Evolutionary conservation across 2,113 vertebrate genomes (phyloP), one percentile per base, ranked within the genome.

Genomic region (Phylloscopus whistleri): DNA sequence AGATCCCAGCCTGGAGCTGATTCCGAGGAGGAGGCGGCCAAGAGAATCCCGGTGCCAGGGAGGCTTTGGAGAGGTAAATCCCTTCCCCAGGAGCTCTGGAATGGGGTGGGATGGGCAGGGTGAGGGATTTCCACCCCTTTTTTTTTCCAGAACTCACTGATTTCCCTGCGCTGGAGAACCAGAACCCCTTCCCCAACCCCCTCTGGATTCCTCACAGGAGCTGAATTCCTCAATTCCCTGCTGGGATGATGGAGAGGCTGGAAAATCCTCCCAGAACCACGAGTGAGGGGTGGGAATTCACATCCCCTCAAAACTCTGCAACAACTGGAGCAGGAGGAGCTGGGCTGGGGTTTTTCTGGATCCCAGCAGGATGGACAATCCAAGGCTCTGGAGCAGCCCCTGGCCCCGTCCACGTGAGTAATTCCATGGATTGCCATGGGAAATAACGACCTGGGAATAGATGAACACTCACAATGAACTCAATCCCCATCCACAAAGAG

Each of bases 101-200:
- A 24, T 0, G 22, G 22, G n/a, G 10, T 19, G 63, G 51, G 49
- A 4, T 20, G 35, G 3, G 15, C 3, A 16, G 27, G 13, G 0
- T 10, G 46, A 53, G 46, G 46, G 39, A 28, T 60, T 68, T 7
- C 9, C 62, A 52, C 3, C 9, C 9, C 3, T 0, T 28, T 39
- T 60, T 37, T 52, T 46, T 10, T 1, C 33, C 24, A 21, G 20
- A 46, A n/a, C 10, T 48, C 39, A 5, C 30, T 13, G 28, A 20
- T 52, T 48, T 79, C 17, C 33, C 82, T 22, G 51, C 0, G 0
- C 66, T 52, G 70, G 41, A 64, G 30, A 21, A 52, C 7, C 22
- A 79, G 13, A 81, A 17, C 16, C 2, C 8, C 64, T 37, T 52
- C 48, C 33, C 48, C 3, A 7, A 2, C 8, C 22, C 52, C 44